A percentile compares a stretch with the other conserved stretches of the same genome.
phyloP scores from a whole-genome alignment of 2,797 vertebrate genomes.

The Ctenopoma multispine region DNA sequence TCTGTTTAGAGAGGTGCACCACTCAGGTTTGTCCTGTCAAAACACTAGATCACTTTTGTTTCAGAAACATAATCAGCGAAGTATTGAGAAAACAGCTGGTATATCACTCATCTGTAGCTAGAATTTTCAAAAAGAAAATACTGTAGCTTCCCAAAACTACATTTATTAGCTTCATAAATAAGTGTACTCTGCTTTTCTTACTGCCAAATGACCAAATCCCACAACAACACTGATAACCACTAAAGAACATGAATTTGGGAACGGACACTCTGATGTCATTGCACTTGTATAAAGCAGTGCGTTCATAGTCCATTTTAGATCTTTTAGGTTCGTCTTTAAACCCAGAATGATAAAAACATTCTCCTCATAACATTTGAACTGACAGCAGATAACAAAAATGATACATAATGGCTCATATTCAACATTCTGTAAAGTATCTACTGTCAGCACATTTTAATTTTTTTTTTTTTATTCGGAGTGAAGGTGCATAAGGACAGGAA shows the following conservation, averaged over 20 bases:
- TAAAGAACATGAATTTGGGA: background rate
- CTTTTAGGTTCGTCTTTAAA: background rate
- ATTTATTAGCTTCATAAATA: constrained; percentile 6
- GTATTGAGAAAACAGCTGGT: background rate
- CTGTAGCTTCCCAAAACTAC: constrained; percentile 7
- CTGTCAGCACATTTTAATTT: too few species aligned
- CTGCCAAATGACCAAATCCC: background rate
- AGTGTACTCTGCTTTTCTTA: background rate
- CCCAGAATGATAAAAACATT: background rate
- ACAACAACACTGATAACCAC: background rate
- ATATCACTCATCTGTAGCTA: background rate
- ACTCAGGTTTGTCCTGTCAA: constrained; percentile 14
- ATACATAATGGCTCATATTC: background rate
- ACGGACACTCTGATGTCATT: background rate
- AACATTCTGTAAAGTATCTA: background rate
- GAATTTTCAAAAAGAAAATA: constrained; percentile 15
- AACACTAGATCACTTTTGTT: background rate
- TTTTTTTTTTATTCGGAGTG: too few species aligned
- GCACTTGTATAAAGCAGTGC: too few species aligned
- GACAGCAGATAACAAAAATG: background rate
- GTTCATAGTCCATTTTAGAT: background rate
- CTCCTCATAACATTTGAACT: too few species aligned
- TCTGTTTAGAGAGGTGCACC: background rate
- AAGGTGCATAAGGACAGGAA: too few species aligned
- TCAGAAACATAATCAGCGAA: background rate